A percentile compares a stretch with the other conserved stretches of the same genome.
phyloP scores from a whole-genome alignment of 1,140 invertebrate species.

The Bombus waltoni region DNA sequence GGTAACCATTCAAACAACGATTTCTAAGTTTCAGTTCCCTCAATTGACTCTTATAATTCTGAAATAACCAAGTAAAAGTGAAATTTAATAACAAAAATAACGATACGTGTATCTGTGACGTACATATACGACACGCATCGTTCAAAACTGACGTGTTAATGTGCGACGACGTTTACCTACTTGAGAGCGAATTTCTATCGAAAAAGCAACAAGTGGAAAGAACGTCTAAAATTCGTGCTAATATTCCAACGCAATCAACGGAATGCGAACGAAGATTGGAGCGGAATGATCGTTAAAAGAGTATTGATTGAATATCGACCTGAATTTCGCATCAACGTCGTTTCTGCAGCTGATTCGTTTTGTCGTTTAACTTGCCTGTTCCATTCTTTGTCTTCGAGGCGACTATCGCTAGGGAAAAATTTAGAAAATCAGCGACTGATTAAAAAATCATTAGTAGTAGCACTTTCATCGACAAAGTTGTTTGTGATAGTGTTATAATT shows the following conservation, averaged over 20 bases:
- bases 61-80: neutral
- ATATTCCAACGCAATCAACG: neutral
- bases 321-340: neutral
- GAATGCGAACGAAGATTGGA: conserved; percentile 22
- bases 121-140: too few relatives aligned
- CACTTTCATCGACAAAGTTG: too few relatives aligned
- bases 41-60: too few relatives aligned
- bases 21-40: too few relatives aligned
- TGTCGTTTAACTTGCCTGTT: too few relatives aligned
- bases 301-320: conserved; percentile 25
- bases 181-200: neutral
- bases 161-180: neutral
- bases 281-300: neutral
- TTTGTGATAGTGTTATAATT: too few relatives aligned
- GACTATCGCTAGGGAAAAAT: neutral
- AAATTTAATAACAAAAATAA: neutral
- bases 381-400: neutral
- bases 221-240: neutral
- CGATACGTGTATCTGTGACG: neutral
- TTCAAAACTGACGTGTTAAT: neutral
- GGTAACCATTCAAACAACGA: too few relatives aligned
- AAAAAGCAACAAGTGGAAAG: neutral
- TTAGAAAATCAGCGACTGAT: too few relatives aligned
- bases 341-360: neutral
- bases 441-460: too few relatives aligned